Base-by-base conservation (phyloP, 2,113 vertebrate species). In the Ceyx cyanopectus region DNA sequence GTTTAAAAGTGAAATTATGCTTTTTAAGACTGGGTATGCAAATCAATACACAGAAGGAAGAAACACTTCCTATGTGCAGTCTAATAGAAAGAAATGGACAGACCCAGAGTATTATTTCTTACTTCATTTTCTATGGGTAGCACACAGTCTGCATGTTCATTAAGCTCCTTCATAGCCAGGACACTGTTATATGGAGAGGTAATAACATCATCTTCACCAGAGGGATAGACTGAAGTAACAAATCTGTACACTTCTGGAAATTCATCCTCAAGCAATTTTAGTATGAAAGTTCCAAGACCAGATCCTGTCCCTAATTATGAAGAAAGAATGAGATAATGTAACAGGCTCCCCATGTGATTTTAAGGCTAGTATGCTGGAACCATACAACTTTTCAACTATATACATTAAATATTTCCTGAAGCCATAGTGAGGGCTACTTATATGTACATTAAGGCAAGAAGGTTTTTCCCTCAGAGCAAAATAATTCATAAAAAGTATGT, bases 161-260 rank as follows among this genome's bases (percentile, higher is more conserved):
- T 99, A 34, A 99, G 98, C 90, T 99, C 99, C 69, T 97, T 98
- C 99, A 99, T 99, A 87, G 99, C 99, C 94, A 99, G 98, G 30
- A 99, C 97, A 60, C 98, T 99, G 97, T 99, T 99, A 90, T 99
- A 99, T 4, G 99, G 99, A 54, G 99, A 99, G 14, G 99, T 99
- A 95, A 99, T 97, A 86, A 99, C 99, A 87, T 99, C 99, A 73
- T 99, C 99, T 81, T 99, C 99, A 29, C 96, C 95, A 26, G 99
- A 99, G 7, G 99, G 99, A 95, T 98, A 99, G 88, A 99, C 89
- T 14, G 99, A 98, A 48, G 98, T 99, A 68, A 99, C 99, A 32
- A 99, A 98, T 91, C 99, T 98, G 87, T 98, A 98, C 14, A 99
- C 99, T 86, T 99, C 99, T 26, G 99, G 99, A 81, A 99, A 99